These are phyloP conservation scores for Irena cyanogastra DNA, from an alignment of 2,113 vertebrate species.

Conservation along the genomic window DNA sequence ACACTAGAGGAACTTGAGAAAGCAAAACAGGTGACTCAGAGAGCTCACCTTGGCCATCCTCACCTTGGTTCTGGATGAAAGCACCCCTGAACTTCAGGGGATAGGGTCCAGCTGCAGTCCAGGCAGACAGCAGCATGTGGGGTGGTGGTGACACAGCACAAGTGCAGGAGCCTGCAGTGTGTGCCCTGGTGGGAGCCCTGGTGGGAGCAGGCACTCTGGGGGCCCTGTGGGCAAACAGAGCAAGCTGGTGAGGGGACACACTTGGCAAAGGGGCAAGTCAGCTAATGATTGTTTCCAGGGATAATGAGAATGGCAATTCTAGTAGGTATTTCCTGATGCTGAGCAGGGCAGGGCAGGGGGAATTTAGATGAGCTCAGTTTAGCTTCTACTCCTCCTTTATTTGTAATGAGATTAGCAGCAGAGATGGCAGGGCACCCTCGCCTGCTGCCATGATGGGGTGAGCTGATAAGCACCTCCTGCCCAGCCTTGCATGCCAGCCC, in stretches of 20 bases:
- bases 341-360: background rate
- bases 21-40: background rate
- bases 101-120: rapidly evolving
- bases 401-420: slow-evolving; percentile 18
- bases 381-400: slow-evolving; percentile 35
- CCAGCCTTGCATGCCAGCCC: rapidly evolving
- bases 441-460: background rate
- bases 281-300: background rate
- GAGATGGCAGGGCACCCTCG: background rate
- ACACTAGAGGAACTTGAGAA: background rate
- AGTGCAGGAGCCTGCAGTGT: background rate
- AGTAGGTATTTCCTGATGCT: slow-evolving; percentile 1
- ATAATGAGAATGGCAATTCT: background rate
- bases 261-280: background rate
- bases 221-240: background rate
- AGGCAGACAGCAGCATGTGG: rapidly evolving
- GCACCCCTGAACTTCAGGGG: background rate
- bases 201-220: background rate
- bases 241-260: background rate
- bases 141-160: rapidly evolving
- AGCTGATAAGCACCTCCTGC: background rate
- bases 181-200: background rate
- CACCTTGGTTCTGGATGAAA: background rate
- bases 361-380: slow-evolving; percentile 4
- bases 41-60: background rate